Evolutionary conservation across 2,888 invertebrate species (phyloP).

Genomic region (Cryptus armator): DNA sequence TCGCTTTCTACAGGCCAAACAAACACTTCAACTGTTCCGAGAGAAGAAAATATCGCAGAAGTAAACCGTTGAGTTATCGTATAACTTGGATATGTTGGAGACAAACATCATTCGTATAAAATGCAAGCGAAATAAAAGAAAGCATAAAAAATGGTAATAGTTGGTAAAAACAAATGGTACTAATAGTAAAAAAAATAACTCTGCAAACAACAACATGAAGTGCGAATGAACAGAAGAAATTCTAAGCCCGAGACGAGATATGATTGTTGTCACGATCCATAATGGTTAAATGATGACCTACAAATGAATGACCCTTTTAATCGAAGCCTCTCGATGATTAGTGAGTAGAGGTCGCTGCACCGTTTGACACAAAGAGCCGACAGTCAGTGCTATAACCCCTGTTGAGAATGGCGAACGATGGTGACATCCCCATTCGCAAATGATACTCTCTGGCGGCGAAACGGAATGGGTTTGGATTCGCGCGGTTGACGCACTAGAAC

Average conservation of each 20-base stretch:
- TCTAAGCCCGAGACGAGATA: too few species aligned
- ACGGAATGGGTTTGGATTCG: constrained; percentile 37
- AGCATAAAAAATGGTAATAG: background rate
- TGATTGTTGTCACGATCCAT: background rate
- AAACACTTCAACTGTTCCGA: constrained; percentile 17
- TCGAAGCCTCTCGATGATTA: too few species aligned
- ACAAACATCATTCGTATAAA: constrained; percentile 23
- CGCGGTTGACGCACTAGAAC: constrained; percentile 56
- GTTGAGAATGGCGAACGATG: constrained; percentile 12
- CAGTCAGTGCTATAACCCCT: constrained; percentile 8
- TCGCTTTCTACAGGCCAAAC: background rate
- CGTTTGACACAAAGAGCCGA: constrained; percentile 37
- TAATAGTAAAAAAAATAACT: too few species aligned
- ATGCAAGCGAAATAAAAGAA: background rate
- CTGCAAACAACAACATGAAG: too few species aligned
- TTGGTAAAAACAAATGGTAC: background rate
- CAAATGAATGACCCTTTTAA: background rate
- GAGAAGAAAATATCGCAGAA: constrained; percentile 33
- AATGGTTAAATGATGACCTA: background rate
- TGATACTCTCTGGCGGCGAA: constrained; percentile 37
- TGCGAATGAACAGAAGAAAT: background rate
- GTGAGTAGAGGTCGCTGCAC: background rate
- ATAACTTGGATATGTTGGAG: background rate
- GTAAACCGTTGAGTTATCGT: constrained; percentile 28
- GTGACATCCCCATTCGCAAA: constrained; percentile 23